Percentiles rank a stretch among this genome's conserved stretches.
These are phyloP conservation scores for Falco rusticolus DNA, from an alignment of 2,797 vertebrate genomes.

Conservation along the genomic window DNA sequence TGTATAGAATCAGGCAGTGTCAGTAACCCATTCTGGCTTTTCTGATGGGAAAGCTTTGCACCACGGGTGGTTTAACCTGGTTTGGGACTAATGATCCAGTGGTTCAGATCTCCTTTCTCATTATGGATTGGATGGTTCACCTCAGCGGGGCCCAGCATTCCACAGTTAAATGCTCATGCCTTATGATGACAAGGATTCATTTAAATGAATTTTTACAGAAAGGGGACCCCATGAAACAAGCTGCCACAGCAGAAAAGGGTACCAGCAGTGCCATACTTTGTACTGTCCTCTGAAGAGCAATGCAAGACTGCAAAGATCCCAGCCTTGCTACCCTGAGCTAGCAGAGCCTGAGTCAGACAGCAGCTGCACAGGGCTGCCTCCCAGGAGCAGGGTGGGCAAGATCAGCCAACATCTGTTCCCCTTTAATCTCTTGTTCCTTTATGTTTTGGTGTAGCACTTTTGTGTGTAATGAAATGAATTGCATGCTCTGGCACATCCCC, in stretches of 20 bases:
- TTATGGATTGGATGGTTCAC: not conserved
- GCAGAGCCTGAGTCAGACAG: not conserved
- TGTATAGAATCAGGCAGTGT: not conserved
- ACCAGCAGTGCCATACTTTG: not conserved
- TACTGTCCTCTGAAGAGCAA: not conserved
- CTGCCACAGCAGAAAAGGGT: not conserved
- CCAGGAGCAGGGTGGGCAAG: constrained; percentile 30
- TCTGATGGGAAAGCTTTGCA: not conserved
- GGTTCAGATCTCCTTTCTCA: not conserved
- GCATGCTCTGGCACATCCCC: constrained; percentile 14
- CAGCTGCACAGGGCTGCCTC: constrained; percentile 26
- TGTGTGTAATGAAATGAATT: not conserved
- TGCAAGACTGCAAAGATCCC: not conserved
- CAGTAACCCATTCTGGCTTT: not conserved
- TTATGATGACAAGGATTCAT: not conserved
- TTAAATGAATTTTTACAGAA: not conserved
- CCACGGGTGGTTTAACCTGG: not conserved
- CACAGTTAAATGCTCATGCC: not conserved
- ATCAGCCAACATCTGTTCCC: constrained; percentile 56
- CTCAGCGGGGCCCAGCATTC: not conserved
- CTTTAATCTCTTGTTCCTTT: constrained; percentile 58
- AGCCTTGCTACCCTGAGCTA: not conserved
- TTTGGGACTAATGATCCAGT: not conserved
- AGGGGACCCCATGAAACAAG: not conserved
- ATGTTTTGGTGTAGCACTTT: constrained; percentile 24